A percentile compares a stretch with the other conserved stretches of the same genome.
These are phyloP conservation scores for Paralichthys olivaceus DNA, from an alignment of 2,113 vertebrate species.

Conservation along the genomic window DNA sequence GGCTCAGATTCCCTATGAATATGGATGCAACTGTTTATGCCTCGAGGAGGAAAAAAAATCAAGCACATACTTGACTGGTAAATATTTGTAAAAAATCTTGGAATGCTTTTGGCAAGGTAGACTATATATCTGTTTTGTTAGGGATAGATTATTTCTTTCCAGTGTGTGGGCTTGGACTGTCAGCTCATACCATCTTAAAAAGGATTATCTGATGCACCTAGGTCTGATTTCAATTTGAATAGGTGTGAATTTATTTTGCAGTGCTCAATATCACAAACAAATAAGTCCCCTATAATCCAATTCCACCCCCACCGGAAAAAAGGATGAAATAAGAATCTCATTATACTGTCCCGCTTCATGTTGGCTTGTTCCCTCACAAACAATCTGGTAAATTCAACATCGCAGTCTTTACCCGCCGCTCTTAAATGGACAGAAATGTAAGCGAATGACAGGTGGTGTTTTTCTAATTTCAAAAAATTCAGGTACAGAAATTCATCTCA, in stretches of 20 bases:
- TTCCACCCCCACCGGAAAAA: constrained; percentile 78
- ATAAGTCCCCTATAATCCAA: constrained; percentile 85
- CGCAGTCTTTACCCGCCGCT: constrained; percentile 76
- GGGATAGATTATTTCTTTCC: constrained; percentile 79
- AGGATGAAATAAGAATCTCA: constrained; percentile 83
- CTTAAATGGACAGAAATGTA: constrained; percentile 69
- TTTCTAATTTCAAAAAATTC: constrained; percentile 77
- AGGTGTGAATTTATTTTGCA: constrained; percentile 87
- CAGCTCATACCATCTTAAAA: constrained; percentile 84
- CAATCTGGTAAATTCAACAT: constrained; percentile 76
- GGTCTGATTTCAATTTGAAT: constrained; percentile 88
- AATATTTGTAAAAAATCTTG: constrained; percentile 72
- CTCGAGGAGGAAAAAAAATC: constrained; percentile 72
- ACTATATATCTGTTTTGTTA: constrained; percentile 72
- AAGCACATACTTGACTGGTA: constrained; percentile 76
- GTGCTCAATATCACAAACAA: constrained; percentile 85
- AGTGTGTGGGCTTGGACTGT: constrained; percentile 78
- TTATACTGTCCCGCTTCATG: constrained; percentile 80
- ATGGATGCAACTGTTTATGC: constrained; percentile 83
- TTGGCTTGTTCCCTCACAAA: constrained; percentile 76
- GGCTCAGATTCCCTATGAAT: constrained; percentile 82
- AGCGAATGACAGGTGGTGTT: constrained; percentile 68
- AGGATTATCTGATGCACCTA: constrained; percentile 86
- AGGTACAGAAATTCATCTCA: constrained; percentile 63
- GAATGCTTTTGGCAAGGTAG: constrained; percentile 69